Evolutionary conservation across 2,113 vertebrate species (phyloP), one percentile per base, ranked within the genome.

Genomic region (Rhombomys opimus): DNA sequence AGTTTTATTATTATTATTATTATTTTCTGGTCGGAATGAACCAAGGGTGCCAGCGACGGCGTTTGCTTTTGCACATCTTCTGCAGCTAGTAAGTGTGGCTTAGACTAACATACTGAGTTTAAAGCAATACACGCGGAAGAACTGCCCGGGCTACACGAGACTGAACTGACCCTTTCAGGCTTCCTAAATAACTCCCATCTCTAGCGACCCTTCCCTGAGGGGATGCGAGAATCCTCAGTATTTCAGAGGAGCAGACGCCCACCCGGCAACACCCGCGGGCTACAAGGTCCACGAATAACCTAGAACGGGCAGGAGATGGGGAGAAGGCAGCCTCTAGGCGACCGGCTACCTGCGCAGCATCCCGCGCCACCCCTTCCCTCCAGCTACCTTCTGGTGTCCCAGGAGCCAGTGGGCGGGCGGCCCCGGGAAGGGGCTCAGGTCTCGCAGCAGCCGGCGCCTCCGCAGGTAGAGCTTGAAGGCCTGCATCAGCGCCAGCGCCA

Each of bases 361-460:
- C 82, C 61, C 57, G 35, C 52, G 17, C 32, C 0, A 2, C 32
- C 72, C 70, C 52, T 46, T 90, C 92, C 90, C 90, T 73, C 32
- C 25, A 1, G 15, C 84, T 98, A 98, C 97, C 96, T 98, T 87
- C 92, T 87, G 95, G 90, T 99, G 98, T 35, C 99, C 98, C 3
- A 96, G 97, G n/a, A 99, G 93, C 98, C 98, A 99, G 97, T 99
- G 98, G 1, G 88, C 50, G 2, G 98, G 97, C 63, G 98, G 98
- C 72, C 98, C 98, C 0, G 98, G 98, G 73, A 99, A 99, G 73
- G 38, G 15, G 35, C 96, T 89, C 32, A 99, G 95, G 52, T 91
- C 94, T 23, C 96, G 91, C 38, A 93, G 91, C 91, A 98, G 89
- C 65, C 88, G 41, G 67, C 93, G 98, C 93, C 97, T 98, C 54